Base-by-base conservation (phyloP, 2,113 vertebrate species). In the Phocoena sinus region DNA sequence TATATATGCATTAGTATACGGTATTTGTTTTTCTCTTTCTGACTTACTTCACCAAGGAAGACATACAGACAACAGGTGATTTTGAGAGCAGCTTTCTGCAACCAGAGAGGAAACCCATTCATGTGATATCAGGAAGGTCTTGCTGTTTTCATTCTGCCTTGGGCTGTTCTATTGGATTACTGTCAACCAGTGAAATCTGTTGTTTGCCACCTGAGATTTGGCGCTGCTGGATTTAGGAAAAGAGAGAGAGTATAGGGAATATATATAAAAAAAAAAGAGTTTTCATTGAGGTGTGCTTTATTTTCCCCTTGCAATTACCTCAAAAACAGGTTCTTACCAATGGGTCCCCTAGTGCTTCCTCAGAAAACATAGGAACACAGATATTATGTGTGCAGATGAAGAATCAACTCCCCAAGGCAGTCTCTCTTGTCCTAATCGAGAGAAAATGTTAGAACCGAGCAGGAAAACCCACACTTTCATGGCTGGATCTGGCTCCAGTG, bases 381-480 rank as follows among this genome's bases (percentile, higher is more conserved):
- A 97, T 63, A 90, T 58, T 80, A 71, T 50, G 41, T 70, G 44
- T 53, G 2, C 53, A 79, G 91, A 88, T 96, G 76, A 95, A 92
- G 91, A 96, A 97, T 83, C 73, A 77, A 70, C 91, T 97, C 81
- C 26, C 47, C 38, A 92, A 87, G 31, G 60, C 53, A 26, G 44
- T 89, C 41, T 93, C 70, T 81, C 89, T 73, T 90, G n/a, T 36
- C 71, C 65, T 95, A 96, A 98, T 97, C 97, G 84, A 97, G 80
- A 92, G 60, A 84, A 95, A 95, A 91, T 76, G 38, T 96, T 91
- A 96, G 91, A 80, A 67, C 12, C 4, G 14, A 36, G 67, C 21
- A 96, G 62, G 36, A 60, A 95, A 96, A 79, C 31, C 67, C 15
- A 94, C 20, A 73, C 83, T 96, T 94, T 96, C 92, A 95, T 11